phyloP scores from a whole-genome alignment of 2,888 invertebrate genomes.

The Drosophila birchii region DNA sequence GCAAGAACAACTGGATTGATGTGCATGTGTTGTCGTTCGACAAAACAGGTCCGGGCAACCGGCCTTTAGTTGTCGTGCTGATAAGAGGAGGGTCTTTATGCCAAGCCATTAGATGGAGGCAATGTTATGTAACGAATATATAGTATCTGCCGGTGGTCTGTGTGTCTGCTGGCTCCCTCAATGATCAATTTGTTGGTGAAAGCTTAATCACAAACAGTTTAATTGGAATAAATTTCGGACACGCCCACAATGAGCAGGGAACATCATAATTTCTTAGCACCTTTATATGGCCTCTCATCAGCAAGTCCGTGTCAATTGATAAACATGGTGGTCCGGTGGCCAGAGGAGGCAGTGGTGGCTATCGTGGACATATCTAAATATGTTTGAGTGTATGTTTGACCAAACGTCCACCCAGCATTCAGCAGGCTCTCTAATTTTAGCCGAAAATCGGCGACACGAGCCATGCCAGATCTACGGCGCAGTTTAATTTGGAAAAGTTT shows the following conservation, averaged over 20 bases:
- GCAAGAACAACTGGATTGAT: constrained; percentile 12
- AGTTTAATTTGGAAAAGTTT: constrained; percentile 47
- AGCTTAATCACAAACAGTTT: constrained; percentile 4
- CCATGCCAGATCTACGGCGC: constrained; percentile 45
- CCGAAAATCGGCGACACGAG: constrained; percentile 45
- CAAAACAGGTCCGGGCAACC: constrained; percentile 40
- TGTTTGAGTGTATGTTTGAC: neutral
- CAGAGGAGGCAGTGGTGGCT: neutral
- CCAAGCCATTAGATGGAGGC: constrained; percentile 29
- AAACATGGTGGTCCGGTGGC: neutral
- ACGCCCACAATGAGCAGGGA: constrained; percentile 23
- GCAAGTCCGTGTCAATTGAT: constrained; percentile 29
- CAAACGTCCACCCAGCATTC: constrained; percentile 20
- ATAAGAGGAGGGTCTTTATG: constrained; percentile 51
- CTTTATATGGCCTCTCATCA: constrained; percentile 39
- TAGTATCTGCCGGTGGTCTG: constrained; percentile 25
- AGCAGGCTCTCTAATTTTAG: constrained; percentile 64
- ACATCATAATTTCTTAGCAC: constrained; percentile 36
- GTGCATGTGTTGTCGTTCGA: constrained; percentile 6
- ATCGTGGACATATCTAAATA: neutral
- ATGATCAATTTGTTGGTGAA: constrained; percentile 13
- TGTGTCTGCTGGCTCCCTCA: constrained; percentile 27
- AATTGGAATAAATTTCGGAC: constrained; percentile 12
- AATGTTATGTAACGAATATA: constrained; percentile 58
- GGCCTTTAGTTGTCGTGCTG: constrained; percentile 40